phyloP scores from a whole-genome alignment of 2,113 vertebrate species.

The Tonatia bakeri region DNA sequence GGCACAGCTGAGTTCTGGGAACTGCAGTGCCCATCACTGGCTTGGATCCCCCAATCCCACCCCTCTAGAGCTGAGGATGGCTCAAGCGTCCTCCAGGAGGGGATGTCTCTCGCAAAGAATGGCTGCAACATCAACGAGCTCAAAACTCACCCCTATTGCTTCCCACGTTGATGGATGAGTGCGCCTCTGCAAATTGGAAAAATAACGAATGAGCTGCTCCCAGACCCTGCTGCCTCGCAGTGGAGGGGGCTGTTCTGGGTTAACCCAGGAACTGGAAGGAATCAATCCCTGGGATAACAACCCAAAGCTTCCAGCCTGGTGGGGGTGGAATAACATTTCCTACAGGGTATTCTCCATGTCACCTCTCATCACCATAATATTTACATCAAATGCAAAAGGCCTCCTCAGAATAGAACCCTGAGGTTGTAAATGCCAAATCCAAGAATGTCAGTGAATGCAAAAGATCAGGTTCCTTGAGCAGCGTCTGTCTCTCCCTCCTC shows the following conservation, averaged over 20 bases:
- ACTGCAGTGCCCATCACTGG: background rate
- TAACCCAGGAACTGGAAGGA: slow-evolving; percentile 50
- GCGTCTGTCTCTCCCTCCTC: slow-evolving; percentile 14
- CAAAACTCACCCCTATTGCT: background rate
- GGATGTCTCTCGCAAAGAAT: background rate
- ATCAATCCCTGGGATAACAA: slow-evolving; percentile 62
- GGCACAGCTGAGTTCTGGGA: background rate
- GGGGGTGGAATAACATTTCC: slow-evolving; percentile 72
- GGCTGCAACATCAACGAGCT: background rate
- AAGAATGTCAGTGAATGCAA: slow-evolving; percentile 75
- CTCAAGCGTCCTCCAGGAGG: background rate
- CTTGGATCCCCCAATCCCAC: background rate
- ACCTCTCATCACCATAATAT: slow-evolving; percentile 78
- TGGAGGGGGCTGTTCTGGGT: slow-evolving; percentile 51
- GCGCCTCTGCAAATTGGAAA: slow-evolving; percentile 53
- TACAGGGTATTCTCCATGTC: slow-evolving; percentile 72
- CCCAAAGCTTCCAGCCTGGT: slow-evolving; percentile 62
- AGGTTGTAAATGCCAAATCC: slow-evolving; percentile 76
- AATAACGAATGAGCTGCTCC: slow-evolving; percentile 43
- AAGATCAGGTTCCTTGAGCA: slow-evolving; percentile 64
- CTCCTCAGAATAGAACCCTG: slow-evolving; percentile 74
- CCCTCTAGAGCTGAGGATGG: background rate
- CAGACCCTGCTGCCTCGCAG: slow-evolving; percentile 1
- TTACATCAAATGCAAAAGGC: slow-evolving; percentile 78
- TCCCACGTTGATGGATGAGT: slow-evolving; percentile 50